phyloP scores from a whole-genome alignment of 2,797 vertebrate species.

The Etheostoma nigrum region DNA sequence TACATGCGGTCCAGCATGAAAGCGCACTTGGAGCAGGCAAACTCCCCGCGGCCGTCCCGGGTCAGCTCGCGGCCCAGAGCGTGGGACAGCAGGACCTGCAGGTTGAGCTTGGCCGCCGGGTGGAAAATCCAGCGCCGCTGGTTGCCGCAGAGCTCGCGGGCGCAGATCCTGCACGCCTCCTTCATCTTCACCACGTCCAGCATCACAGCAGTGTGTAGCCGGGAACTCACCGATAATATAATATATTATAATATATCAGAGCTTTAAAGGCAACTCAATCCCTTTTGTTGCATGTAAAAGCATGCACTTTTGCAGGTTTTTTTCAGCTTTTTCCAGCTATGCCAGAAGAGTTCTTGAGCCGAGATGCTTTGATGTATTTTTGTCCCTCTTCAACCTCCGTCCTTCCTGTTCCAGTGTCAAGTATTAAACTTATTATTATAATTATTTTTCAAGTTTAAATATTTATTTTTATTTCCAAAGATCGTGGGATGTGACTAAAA shows the following conservation, averaged over 20 bases:
- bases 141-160: conserved; percentile 92
- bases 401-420: neutral
- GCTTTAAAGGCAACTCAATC: neutral
- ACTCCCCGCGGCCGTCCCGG: conserved; percentile 92
- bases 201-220: conserved; percentile 26
- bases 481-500: neutral
- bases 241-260: neutral
- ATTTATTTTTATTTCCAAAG: neutral
- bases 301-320: neutral
- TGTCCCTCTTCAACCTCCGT: neutral
- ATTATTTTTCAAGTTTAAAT: neutral
- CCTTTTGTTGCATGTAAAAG: neutral
- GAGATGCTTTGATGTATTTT: neutral
- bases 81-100: conserved; percentile 94
- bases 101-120: conserved; percentile 89
- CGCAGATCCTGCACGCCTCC: conserved; percentile 93
- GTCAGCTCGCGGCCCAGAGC: conserved; percentile 89
- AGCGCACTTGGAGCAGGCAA: conserved; percentile 95
- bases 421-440: neutral
- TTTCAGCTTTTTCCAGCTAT: too few relatives aligned
- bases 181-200: conserved; percentile 86
- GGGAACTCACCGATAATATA: too few relatives aligned
- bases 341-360: too few relatives aligned
- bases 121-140: conserved; percentile 98
- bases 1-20: conserved; percentile 97